Percentiles rank a stretch among this genome's conserved stretches.
Conservation (phyloP, 2,797 vertebrate species). For the Anomalospiza imberbis region DNA sequence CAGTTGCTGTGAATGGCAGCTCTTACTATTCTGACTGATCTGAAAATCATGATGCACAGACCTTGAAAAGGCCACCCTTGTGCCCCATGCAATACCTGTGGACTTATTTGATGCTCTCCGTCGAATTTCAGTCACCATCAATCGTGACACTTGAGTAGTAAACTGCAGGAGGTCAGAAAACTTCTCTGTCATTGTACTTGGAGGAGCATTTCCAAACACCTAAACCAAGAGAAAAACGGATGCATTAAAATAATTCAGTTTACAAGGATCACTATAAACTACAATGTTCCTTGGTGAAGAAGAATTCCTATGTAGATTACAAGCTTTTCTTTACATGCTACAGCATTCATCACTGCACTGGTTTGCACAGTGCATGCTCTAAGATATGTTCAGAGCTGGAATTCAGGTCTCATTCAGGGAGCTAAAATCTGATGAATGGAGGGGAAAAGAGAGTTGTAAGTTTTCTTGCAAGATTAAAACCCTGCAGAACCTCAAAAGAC, state of each 20-base stretch:
- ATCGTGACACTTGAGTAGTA: constrained; percentile 96
- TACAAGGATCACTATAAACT: not conserved
- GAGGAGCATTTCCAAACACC: constrained; percentile 96
- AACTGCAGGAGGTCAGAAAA: constrained; percentile 98
- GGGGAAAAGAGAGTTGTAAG: fast-evolving
- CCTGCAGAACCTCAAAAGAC: not conserved
- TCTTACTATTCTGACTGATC: not conserved
- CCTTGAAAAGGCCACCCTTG: not conserved
- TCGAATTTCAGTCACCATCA: constrained; percentile 99
- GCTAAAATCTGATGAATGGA: not conserved
- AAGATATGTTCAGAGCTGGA: not conserved
- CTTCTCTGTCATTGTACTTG: constrained; percentile 96
- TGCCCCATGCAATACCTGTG: constrained; percentile 81
- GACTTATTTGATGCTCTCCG: constrained; percentile 97
- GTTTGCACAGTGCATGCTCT: not conserved
- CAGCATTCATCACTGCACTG: not conserved
- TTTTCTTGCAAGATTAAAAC: not conserved
- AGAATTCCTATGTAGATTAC: not conserved
- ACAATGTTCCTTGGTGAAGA: not conserved
- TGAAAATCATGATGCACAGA: not conserved
- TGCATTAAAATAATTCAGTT: not conserved
- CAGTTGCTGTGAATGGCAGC: not conserved
- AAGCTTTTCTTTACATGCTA: not conserved
- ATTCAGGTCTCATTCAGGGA: not conserved
- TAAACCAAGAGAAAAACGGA: constrained; percentile 33